phyloP scores from a whole-genome alignment of 2,113 vertebrate species.

The Mionectes macconnelli region DNA sequence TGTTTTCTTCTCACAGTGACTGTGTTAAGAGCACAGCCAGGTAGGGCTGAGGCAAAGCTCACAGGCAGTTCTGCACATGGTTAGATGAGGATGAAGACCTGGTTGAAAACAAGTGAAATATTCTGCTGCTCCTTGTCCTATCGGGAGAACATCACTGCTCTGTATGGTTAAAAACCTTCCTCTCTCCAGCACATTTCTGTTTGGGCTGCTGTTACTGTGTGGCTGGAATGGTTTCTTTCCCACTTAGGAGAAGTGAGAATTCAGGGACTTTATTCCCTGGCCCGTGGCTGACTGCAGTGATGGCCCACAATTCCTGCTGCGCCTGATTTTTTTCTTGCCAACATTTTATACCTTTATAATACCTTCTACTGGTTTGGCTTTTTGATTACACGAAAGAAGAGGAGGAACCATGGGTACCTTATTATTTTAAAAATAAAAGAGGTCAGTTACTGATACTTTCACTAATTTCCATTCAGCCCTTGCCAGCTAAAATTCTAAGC shows the following conservation, averaged over 20 bases:
- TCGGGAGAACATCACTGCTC: not conserved
- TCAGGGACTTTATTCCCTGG: not conserved
- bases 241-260: too few species aligned
- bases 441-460: not conserved
- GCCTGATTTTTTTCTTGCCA: not conserved
- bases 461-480: not conserved
- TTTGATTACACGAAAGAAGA: not conserved
- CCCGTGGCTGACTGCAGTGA: not conserved
- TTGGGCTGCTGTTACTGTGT: not conserved
- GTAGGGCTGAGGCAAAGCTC: not conserved
- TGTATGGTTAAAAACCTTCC: not conserved
- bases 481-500: not conserved
- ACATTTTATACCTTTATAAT: not conserved
- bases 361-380: not conserved
- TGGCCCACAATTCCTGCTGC: rapidly evolving
- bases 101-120: not conserved
- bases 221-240: not conserved
- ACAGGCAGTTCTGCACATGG: rapidly evolving
- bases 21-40: not conserved
- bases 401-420: not conserved
- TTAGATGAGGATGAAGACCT: not conserved
- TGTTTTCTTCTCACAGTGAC: not conserved
- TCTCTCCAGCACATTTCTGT: not conserved
- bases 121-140: not conserved
- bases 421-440: not conserved